Conservation (phyloP, 2,113 vertebrate species). For the Triplophysa rosa region DNA sequence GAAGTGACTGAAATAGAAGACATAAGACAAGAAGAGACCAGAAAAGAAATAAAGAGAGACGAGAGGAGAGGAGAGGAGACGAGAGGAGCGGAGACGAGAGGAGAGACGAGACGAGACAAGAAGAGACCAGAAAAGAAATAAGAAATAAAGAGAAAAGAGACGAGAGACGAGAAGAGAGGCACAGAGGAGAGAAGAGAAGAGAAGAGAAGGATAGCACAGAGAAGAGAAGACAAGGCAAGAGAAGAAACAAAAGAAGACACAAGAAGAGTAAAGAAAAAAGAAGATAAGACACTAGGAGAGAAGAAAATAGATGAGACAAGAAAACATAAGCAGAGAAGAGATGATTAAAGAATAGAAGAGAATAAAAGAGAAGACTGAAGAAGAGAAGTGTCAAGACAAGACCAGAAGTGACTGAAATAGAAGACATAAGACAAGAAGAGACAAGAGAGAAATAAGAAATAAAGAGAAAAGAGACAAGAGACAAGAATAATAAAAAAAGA, state of each 20-base stretch:
- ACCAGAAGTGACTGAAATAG: not conserved
- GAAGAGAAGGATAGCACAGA: too few species aligned
- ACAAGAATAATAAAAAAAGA: not conserved
- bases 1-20: too few species aligned
- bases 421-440: not conserved
- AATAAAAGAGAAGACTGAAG: not conserved
- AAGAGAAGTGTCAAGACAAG: not conserved
- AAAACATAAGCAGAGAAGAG: not conserved
- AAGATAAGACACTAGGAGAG: constrained; percentile 18
- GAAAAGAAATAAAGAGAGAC: too few species aligned
- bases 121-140: too few species aligned
- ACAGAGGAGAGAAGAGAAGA: too few species aligned
- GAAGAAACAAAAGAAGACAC: too few species aligned
- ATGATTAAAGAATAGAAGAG: not conserved
- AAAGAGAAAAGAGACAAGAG: not conserved
- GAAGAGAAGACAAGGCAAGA: not conserved
- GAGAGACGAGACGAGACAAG: too few species aligned
- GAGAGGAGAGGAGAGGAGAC: too few species aligned
- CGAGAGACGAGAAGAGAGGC: too few species aligned
- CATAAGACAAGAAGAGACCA: too few species aligned
- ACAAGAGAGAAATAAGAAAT: not conserved
- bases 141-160: too few species aligned
- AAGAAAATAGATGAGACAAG: constrained; percentile 18
- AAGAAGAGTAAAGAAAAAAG: not conserved
- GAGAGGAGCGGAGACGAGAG: too few species aligned